These are phyloP conservation scores for Montifringilla adamsi DNA, from an alignment of 2,113 vertebrate genomes.

Conservation along the genomic window DNA sequence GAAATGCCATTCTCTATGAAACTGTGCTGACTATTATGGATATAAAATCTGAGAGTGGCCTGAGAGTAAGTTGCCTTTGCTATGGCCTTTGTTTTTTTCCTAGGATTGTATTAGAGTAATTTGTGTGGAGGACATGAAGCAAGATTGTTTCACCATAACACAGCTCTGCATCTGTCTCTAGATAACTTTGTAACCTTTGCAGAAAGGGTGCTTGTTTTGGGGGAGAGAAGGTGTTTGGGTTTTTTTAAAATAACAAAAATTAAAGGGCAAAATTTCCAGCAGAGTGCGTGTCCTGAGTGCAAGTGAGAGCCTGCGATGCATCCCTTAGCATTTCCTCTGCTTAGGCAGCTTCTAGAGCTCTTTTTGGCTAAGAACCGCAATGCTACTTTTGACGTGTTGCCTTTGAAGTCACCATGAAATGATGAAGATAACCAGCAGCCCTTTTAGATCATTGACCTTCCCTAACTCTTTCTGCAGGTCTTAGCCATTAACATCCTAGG, in stretches of 20 bases:
- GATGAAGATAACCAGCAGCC: neutral
- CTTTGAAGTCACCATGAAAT: neutral
- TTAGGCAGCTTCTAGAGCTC: neutral
- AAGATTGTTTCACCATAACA: neutral
- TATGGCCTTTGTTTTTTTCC: neutral
- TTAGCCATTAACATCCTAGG: conserved; percentile 99
- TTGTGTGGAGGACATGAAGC: neutral
- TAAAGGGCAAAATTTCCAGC: neutral
- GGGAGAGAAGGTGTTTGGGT: too few relatives aligned
- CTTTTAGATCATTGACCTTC: conserved; percentile 4
- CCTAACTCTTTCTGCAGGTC: conserved; percentile 78
- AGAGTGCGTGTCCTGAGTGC: neutral
- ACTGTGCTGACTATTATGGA: conserved; percentile 99
- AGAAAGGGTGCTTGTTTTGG: neutral
- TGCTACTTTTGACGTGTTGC: neutral
- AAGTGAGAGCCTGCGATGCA: neutral
- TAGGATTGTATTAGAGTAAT: neutral
- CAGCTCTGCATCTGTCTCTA: neutral
- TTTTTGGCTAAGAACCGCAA: neutral
- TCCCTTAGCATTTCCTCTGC: neutral
- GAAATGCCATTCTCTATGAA: conserved; percentile 98
- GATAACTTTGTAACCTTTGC: neutral
- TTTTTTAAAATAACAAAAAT: neutral
- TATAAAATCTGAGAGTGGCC: conserved; percentile 98
- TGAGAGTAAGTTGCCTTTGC: conserved; percentile 83